Evolutionary conservation across 2,797 vertebrate genomes (phyloP).

Genomic region (Heteromormyrus szaboi): DNA sequence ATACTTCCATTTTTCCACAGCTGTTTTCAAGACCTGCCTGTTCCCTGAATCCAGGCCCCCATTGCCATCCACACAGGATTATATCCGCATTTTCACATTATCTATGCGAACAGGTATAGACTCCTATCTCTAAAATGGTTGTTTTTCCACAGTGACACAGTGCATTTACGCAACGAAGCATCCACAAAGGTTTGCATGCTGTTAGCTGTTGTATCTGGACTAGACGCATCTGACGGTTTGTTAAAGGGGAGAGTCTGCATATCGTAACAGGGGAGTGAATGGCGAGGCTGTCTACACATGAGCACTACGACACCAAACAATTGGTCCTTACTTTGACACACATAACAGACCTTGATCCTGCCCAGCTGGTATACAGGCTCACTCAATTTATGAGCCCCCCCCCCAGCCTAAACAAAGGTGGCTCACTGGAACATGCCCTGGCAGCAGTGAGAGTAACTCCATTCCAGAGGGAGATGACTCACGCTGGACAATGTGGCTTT

Average conservation of each 20-base stretch:
- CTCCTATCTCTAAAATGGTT: neutral
- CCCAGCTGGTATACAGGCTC: neutral
- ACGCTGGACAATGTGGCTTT: neutral
- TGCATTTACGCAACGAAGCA: neutral
- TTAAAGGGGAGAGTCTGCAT: neutral
- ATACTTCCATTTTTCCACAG: neutral
- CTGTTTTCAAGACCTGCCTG: neutral
- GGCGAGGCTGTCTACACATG: neutral
- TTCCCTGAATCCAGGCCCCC: neutral
- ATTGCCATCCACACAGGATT: neutral
- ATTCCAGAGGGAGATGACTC: neutral
- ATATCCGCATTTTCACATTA: neutral
- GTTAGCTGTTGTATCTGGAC: neutral
- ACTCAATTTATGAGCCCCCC: neutral
- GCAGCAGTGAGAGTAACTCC: neutral
- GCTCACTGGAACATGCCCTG: neutral
- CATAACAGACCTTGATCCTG: neutral
- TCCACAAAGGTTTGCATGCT: neutral
- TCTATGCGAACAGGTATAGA: neutral
- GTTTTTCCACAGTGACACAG: neutral
- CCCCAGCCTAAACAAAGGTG: neutral
- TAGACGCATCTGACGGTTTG: neutral
- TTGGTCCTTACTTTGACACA: neutral
- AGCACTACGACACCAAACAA: neutral
- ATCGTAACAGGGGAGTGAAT: neutral